Evolutionary conservation across 1,140 invertebrate species (phyloP), one percentile per base, ranked within the genome.

Genomic region (Nylanderia fulva): DNA sequence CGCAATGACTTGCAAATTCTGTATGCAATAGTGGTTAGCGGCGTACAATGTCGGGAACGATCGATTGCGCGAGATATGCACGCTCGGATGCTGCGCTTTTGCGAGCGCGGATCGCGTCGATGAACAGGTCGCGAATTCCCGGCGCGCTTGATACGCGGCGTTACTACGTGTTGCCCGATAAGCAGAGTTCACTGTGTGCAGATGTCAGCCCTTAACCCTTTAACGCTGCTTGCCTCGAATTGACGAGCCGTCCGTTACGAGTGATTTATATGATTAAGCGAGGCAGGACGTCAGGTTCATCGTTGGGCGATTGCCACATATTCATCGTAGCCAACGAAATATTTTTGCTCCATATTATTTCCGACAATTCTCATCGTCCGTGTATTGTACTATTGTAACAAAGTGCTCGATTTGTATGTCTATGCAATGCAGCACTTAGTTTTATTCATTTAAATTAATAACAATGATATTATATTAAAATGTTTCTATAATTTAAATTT

Each of bases 41-140:
- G 52, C 18, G 52, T 58, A 66, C 63, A 68, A 79, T 33, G 76
- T 29, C 45, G 61, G 61, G 63, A 48, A 79, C 76, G 63, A 82
- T 82, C 77, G 77, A 82, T 82, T 64, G 66, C 77, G 52, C 64
- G 52, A 82, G 77, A 82, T 82, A 72, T 82, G 66, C 66, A 82
- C 66, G 66, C 77, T 82, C 52, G 66, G 54, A 72, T 82, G 77
- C 77, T 82, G 77, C 66, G 77, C 77, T 82, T 72, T 82, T 69
- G 77, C 77, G 66, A n/a, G n/a, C 77, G 66, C 77, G 66, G 48
- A 27, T 82, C 66, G 66, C 36, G 52, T 33, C 66, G 77, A 82
- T 82, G 66, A 82, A 60, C 66, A 56, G 66, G 4, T 33, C 39
- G 66, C 77, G 66, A 72, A 60, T 79, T 68, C 63, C 18, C 29